Evolutionary conservation across 1,140 invertebrate species (phyloP).

Genomic region (Bursaphelenchus mucronatus): DNA sequence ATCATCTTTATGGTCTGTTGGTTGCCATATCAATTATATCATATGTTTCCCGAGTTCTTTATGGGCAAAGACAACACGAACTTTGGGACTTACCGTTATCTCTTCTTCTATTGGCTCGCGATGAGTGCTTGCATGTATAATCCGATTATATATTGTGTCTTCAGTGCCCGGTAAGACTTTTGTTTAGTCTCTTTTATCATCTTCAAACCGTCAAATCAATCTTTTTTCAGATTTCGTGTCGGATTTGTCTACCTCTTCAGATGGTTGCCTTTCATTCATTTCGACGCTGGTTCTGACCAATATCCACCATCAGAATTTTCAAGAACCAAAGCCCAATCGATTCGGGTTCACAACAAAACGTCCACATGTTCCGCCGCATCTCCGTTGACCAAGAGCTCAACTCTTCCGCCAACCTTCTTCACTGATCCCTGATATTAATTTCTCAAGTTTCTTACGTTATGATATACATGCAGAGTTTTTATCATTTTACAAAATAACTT

Average conservation of each 20-base stretch:
- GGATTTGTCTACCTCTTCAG: constrained; percentile 24
- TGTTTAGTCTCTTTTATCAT: not conserved
- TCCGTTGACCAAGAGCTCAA: too few species aligned
- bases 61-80: not conserved
- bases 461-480: too few species aligned
- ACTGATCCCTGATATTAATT: too few species aligned
- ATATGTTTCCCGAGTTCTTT: constrained; percentile 13
- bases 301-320: too few species aligned
- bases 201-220: not conserved
- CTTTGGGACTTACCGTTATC: constrained; percentile 17
- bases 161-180: constrained; percentile 14
- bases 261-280: constrained; percentile 14
- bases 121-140: constrained; percentile 23
- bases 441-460: too few species aligned
- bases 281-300: not conserved
- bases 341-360: too few species aligned
- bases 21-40: constrained; percentile 27
- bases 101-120: constrained; percentile 27
- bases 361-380: too few species aligned
- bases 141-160: constrained; percentile 23
- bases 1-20: constrained; percentile 26
- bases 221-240: constrained; percentile 12
- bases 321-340: too few species aligned
- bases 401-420: too few species aligned
- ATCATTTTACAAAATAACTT: too few species aligned